A percentile compares a stretch with the other conserved stretches of the same genome.
phyloP scores from a whole-genome alignment of 2,888 invertebrate species.

The Steinernema scapterisci region DNA sequence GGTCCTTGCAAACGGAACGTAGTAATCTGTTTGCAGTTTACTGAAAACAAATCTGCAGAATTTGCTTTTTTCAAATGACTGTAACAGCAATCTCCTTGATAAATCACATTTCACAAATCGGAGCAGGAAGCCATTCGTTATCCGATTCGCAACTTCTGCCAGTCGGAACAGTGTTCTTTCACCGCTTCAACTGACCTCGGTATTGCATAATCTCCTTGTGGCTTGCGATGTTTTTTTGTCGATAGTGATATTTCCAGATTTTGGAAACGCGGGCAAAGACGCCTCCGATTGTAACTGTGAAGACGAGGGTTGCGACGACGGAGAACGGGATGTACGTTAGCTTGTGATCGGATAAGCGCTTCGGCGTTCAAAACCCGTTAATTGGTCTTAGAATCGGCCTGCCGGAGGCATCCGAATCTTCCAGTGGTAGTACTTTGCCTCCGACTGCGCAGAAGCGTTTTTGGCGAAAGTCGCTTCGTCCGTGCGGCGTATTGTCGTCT shows the following conservation, averaged over 20 bases:
- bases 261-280: slow-evolving; percentile 3
- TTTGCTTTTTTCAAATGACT: too few species aligned
- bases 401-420: not conserved
- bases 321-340: slow-evolving; percentile 26
- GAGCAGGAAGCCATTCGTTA: not conserved
- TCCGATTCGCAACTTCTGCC: not conserved
- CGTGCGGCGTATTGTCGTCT: not conserved
- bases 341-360: slow-evolving; percentile 31
- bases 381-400: slow-evolving; percentile 20
- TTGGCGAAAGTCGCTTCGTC: slow-evolving; percentile 21
- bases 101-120: too few species aligned
- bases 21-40: too few species aligned
- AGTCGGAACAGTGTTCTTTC: not conserved
- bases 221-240: slow-evolving; percentile 11
- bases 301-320: slow-evolving; percentile 1
- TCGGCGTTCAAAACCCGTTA: slow-evolving; percentile 30
- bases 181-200: not conserved
- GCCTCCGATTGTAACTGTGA: slow-evolving; percentile 8
- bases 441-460: slow-evolving; percentile 15
- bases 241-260: slow-evolving; percentile 31
- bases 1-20: too few species aligned
- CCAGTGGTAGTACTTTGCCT: not conserved
- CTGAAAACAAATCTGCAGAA: too few species aligned
- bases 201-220: slow-evolving; percentile 25
- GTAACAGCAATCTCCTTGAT: too few species aligned